A percentile compares a stretch with the other conserved stretches of the same genome.
phyloP scores from a whole-genome alignment of 2,797 vertebrate genomes.

The Ammospiza maritima region DNA sequence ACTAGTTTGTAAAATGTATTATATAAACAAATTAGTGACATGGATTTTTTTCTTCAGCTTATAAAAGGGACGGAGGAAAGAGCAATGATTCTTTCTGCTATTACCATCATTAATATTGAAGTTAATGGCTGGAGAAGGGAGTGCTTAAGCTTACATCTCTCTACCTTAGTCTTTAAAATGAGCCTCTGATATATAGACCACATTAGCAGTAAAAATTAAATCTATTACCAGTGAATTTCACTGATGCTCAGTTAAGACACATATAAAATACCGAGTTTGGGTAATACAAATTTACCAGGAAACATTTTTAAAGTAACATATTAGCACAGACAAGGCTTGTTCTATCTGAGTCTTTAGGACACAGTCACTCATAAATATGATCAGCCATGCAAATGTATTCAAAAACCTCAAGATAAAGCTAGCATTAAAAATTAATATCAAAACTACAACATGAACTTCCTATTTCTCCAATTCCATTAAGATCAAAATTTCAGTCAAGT shows the following conservation, averaged over 20 bases:
- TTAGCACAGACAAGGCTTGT: background rate
- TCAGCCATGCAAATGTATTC: background rate
- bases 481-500: background rate
- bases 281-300: background rate
- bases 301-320: background rate
- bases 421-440: slow-evolving; percentile 35
- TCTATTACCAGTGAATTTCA: background rate
- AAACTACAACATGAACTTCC: background rate
- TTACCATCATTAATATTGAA: slow-evolving; percentile 14
- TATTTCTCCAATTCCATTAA: background rate
- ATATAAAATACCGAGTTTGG: background rate
- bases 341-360: background rate
- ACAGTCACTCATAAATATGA: background rate
- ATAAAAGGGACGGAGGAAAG: slow-evolving; percentile 21
- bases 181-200: background rate
- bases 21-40: slow-evolving; percentile 32
- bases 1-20: slow-evolving; percentile 26
- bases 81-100: background rate
- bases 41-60: slow-evolving; percentile 24
- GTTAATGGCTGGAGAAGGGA: background rate
- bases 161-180: background rate
- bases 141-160: background rate
- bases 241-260: background rate
- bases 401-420: background rate
- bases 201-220: background rate